These are phyloP conservation scores for Trichomalopsis sarcophagae DNA, from an alignment of 1,140 invertebrate genomes.

Conservation along the genomic window DNA sequence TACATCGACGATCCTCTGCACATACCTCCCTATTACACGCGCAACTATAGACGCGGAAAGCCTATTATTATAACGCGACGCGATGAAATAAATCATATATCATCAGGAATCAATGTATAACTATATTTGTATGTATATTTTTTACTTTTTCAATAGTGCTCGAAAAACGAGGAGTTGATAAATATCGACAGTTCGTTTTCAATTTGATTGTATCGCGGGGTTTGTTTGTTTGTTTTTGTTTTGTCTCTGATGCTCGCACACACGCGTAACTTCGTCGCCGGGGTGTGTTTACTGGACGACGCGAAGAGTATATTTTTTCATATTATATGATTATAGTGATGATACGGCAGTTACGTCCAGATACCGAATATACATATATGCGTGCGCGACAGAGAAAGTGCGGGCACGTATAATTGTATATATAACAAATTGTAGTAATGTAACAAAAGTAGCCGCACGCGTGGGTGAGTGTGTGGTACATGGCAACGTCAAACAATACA, in stretches of 20 bases:
- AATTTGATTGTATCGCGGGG: slow-evolving; percentile 50
- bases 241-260: neutral
- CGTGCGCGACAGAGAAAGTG: neutral
- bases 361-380: neutral
- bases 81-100: slow-evolving; percentile 39
- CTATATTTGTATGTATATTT: slow-evolving; percentile 26
- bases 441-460: neutral
- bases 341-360: slow-evolving; percentile 16
- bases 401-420: neutral
- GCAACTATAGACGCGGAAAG: slow-evolving; percentile 33
- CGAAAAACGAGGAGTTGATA: slow-evolving; percentile 44
- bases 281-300: neutral
- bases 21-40: neutral
- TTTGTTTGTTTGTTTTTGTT: neutral
- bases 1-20: slow-evolving; percentile 16
- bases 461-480: neutral
- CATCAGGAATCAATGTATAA: slow-evolving; percentile 19
- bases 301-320: neutral
- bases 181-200: slow-evolving; percentile 50
- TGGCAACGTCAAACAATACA: neutral
- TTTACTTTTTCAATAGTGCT: slow-evolving; percentile 8
- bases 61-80: neutral
- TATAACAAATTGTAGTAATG: neutral
- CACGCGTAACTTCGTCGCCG: neutral
- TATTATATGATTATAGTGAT: neutral